Evolutionary conservation across 2,113 vertebrate genomes (phyloP).

Genomic region (Macroglossus sobrinus): DNA sequence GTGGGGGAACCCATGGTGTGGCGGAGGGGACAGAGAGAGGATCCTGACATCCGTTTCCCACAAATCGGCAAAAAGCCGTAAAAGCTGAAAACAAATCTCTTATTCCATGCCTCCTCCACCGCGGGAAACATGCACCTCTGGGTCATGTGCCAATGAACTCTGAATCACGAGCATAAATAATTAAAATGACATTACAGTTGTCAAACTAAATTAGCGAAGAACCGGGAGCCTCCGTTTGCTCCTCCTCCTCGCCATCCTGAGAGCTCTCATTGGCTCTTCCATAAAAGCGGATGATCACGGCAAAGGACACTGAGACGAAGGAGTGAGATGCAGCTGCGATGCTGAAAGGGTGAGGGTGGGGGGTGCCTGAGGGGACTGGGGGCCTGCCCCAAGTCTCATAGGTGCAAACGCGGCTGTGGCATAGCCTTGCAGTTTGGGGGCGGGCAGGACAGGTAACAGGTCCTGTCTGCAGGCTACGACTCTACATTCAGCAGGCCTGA

Average conservation of each 20-base stretch:
- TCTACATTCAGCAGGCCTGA: neutral
- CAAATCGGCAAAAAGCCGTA: neutral
- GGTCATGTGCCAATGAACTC: slow-evolving; percentile 24
- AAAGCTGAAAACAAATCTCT: neutral
- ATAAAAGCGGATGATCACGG: neutral
- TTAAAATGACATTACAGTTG: slow-evolving; percentile 58
- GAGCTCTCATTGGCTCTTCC: neutral
- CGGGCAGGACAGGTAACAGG: too few relatives aligned
- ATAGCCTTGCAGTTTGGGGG: neutral
- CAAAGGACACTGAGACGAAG: neutral
- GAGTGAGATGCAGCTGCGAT: rapidly evolving
- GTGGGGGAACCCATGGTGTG: neutral
- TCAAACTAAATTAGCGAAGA: slow-evolving; percentile 60
- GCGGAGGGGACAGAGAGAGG: neutral
- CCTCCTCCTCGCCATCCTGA: neutral
- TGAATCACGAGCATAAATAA: slow-evolving; percentile 38
- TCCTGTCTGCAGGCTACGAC: rapidly evolving
- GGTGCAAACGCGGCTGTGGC: rapidly evolving
- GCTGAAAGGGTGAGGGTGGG: neutral
- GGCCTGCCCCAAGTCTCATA: neutral
- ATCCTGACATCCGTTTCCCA: neutral
- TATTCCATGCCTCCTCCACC: neutral
- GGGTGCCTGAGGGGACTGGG: rapidly evolving
- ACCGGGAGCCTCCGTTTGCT: neutral
- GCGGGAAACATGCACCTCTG: neutral